A percentile compares a stretch with the other conserved stretches of the same genome.
Evolutionary conservation across 1,140 invertebrate genomes (phyloP).

Genomic region (Drosophila tropicalis): DNA sequence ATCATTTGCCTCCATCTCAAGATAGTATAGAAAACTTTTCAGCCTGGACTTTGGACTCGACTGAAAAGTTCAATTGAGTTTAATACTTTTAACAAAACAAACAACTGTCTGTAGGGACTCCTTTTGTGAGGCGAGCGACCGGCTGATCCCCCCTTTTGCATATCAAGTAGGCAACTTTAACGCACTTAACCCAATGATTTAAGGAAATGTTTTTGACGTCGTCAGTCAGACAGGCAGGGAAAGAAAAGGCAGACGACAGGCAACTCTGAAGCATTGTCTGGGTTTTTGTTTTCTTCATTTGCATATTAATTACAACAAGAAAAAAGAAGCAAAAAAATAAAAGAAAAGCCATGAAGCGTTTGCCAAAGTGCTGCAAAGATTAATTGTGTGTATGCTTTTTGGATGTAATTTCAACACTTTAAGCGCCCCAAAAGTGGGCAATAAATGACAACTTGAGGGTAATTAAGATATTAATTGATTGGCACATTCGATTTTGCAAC

Average conservation of each 20-base stretch:
- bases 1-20: background rate
- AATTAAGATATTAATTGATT: conserved; percentile 17
- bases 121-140: conserved; percentile 14
- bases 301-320: conserved; percentile 74
- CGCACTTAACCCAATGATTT: conserved; percentile 65
- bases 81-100: conserved; percentile 18
- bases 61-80: conserved; percentile 38
- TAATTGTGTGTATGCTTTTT: conserved; percentile 37
- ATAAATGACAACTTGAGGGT: conserved; percentile 25
- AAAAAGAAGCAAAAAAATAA: conserved; percentile 26
- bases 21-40: background rate
- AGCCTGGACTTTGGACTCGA: conserved; percentile 31
- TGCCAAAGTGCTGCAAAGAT: conserved; percentile 51
- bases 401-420: background rate
- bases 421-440: conserved; percentile 51
- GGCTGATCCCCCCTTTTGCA: conserved; percentile 48
- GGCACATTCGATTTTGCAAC: background rate
- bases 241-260: background rate
- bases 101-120: conserved; percentile 25
- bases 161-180: conserved; percentile 61
- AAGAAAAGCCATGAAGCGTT: conserved; percentile 19
- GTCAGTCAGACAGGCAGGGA: conserved; percentile 42
- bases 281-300: conserved; percentile 50
- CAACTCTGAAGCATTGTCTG: background rate
- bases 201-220: conserved; percentile 69